phyloP scores from a whole-genome alignment of 2,888 invertebrate genomes.

The Leptopilina myrica region DNA sequence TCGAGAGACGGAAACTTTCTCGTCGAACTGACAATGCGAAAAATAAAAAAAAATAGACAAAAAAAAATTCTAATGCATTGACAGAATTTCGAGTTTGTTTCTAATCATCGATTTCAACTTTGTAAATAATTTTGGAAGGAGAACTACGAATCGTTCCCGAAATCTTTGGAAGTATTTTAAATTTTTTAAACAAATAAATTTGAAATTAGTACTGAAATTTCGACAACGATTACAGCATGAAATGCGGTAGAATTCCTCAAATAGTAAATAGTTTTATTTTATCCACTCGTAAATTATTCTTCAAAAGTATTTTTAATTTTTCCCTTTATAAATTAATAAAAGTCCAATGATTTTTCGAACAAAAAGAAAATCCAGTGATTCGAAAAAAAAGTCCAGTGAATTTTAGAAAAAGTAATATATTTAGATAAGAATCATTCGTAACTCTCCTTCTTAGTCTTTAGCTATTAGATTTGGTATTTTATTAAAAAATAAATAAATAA shows the following conservation, averaged over 20 bases:
- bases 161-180: slow-evolving; percentile 16
- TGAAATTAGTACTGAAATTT: slow-evolving; percentile 1
- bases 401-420: slow-evolving; percentile 3
- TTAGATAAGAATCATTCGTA: slow-evolving; percentile 50
- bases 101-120: slow-evolving; percentile 54
- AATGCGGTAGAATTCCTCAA: neutral
- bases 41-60: neutral
- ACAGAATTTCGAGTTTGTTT: slow-evolving; percentile 36
- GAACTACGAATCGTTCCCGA: slow-evolving; percentile 38
- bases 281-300: slow-evolving; percentile 10
- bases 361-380: neutral
- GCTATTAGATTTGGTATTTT: slow-evolving; percentile 58
- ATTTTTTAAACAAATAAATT: neutral
- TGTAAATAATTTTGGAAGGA: slow-evolving; percentile 57
- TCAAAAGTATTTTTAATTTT: neutral
- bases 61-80: slow-evolving; percentile 2
- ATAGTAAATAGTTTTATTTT: neutral
- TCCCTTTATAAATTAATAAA: neutral
- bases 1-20: slow-evolving; percentile 3
- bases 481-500: slow-evolving; percentile 46
- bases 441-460: slow-evolving; percentile 58
- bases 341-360: neutral
- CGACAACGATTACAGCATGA: slow-evolving; percentile 14
- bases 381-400: too few relatives aligned
- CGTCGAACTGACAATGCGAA: neutral